These are phyloP conservation scores for Drosophila anomalata DNA, from an alignment of 2,888 invertebrate genomes.

Conservation along the genomic window DNA sequence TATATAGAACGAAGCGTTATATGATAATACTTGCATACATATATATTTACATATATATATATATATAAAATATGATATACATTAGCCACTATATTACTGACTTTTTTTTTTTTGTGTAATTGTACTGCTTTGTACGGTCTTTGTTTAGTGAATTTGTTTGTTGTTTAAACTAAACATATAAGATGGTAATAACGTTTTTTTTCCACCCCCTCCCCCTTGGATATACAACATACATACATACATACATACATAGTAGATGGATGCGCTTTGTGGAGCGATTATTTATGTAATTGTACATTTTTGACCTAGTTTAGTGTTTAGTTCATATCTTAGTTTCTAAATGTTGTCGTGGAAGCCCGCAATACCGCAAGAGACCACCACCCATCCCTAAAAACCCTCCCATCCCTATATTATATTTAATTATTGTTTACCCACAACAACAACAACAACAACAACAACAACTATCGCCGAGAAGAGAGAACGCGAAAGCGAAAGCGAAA, in stretches of 20 bases:
- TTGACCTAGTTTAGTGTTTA: slow-evolving; percentile 71
- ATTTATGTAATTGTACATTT: slow-evolving; percentile 52
- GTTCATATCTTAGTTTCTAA: slow-evolving; percentile 74
- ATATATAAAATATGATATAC: slow-evolving; percentile 35
- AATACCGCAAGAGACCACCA: slow-evolving; percentile 11
- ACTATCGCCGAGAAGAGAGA: slow-evolving; percentile 5
- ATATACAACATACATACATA: slow-evolving; percentile 27
- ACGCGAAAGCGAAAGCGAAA: slow-evolving; percentile 17
- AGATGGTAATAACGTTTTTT: slow-evolving; percentile 59
- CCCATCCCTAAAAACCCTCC: slow-evolving; percentile 2
- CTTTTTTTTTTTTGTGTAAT: slow-evolving; percentile 33
- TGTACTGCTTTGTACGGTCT: slow-evolving; percentile 26
- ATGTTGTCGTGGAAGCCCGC: slow-evolving; percentile 54
- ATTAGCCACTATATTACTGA: slow-evolving; percentile 50
- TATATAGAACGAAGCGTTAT: slow-evolving; percentile 46
- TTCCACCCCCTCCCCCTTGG: slow-evolving; percentile 56
- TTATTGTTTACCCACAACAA: slow-evolving; percentile 35
- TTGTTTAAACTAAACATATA: slow-evolving; percentile 54
- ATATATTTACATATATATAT: slow-evolving; percentile 35
- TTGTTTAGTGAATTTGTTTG: slow-evolving; percentile 55
- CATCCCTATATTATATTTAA: slow-evolving; percentile 47
- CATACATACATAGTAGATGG: neutral
- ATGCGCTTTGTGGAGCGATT: slow-evolving; percentile 49
- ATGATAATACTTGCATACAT: slow-evolving; percentile 46
- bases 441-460: slow-evolving; percentile 6